phyloP scores from a whole-genome alignment of 2,113 vertebrate genomes.

The Trinectes maculatus region DNA sequence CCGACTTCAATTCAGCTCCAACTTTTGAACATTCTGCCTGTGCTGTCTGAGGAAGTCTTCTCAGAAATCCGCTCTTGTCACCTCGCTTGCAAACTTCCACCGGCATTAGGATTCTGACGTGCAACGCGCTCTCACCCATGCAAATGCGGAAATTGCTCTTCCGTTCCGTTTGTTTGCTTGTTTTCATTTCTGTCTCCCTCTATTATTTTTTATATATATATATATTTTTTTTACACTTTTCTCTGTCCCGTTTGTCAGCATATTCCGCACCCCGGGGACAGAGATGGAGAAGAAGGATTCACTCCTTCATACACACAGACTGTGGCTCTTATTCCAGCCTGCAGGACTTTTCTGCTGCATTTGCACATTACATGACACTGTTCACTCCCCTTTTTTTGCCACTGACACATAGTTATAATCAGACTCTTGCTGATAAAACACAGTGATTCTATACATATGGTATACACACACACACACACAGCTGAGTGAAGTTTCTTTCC shows the following conservation, averaged over 20 bases:
- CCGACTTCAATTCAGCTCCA: slow-evolving; percentile 31
- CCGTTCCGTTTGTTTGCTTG: slow-evolving; percentile 51
- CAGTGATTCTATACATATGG: too few species aligned
- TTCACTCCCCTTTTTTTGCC: slow-evolving; percentile 15
- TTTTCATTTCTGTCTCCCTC: slow-evolving; percentile 51
- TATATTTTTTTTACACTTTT: neutral
- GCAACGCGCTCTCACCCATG: slow-evolving; percentile 26
- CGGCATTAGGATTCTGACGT: slow-evolving; percentile 17
- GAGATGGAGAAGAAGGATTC: slow-evolving; percentile 12
- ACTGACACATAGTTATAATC: too few species aligned
- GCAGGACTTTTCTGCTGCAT: slow-evolving; percentile 38
- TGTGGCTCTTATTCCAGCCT: neutral
- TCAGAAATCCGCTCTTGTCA: slow-evolving; percentile 43
- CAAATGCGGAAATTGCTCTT: slow-evolving; percentile 56
- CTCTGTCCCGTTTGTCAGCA: slow-evolving; percentile 41
- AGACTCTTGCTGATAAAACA: too few species aligned
- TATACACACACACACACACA: too few species aligned
- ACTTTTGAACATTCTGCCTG: slow-evolving; percentile 43
- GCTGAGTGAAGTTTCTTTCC: too few species aligned
- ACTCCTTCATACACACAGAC: neutral
- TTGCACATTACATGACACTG: slow-evolving; percentile 29
- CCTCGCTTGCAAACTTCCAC: slow-evolving; percentile 24
- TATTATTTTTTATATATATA: slow-evolving; percentile 22
- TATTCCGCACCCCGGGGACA: slow-evolving; percentile 43
- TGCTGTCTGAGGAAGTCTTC: slow-evolving; percentile 18